Evolutionary conservation across 2,113 vertebrate genomes (phyloP).

Genomic region (Mesocricetus auratus): DNA sequence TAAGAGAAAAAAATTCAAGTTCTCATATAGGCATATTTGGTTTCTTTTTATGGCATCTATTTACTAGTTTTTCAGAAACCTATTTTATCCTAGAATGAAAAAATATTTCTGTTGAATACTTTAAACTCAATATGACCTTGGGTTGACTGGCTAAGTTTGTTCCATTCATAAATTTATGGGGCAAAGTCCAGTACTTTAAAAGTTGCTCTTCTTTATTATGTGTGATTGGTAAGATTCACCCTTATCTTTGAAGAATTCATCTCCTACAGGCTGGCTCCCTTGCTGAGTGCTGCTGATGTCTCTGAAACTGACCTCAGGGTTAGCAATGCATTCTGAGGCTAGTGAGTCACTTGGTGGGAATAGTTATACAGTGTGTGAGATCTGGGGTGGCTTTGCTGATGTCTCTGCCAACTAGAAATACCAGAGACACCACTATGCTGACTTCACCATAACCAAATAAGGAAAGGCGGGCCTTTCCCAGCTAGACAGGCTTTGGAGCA

Average conservation of each 20-base stretch:
- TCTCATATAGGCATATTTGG: background rate
- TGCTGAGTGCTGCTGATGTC: background rate
- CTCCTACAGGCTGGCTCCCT: background rate
- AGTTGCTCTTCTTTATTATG: background rate
- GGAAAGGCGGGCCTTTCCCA: background rate
- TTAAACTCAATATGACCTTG: background rate
- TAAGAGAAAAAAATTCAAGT: background rate
- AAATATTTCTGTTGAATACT: slow-evolving; percentile 15
- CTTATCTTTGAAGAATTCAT: slow-evolving; percentile 10
- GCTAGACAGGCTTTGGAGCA: background rate
- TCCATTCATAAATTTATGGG: slow-evolving; percentile 14
- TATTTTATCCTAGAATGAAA: background rate
- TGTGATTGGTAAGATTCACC: background rate
- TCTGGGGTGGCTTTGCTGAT: slow-evolving; percentile 36
- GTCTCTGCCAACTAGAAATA: slow-evolving; percentile 54
- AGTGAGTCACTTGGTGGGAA: slow-evolving; percentile 64
- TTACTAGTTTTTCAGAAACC: background rate
- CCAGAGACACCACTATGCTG: slow-evolving; percentile 26
- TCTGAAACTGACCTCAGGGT: slow-evolving; percentile 58
- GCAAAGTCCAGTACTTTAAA: background rate
- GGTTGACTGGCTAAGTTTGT: background rate
- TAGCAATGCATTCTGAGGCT: slow-evolving; percentile 50
- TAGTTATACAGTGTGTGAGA: slow-evolving; percentile 22
- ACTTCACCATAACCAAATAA: slow-evolving; percentile 56
- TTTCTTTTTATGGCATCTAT: background rate